phyloP scores from a whole-genome alignment of 2,797 vertebrate species.

The Clarias fuscus region DNA sequence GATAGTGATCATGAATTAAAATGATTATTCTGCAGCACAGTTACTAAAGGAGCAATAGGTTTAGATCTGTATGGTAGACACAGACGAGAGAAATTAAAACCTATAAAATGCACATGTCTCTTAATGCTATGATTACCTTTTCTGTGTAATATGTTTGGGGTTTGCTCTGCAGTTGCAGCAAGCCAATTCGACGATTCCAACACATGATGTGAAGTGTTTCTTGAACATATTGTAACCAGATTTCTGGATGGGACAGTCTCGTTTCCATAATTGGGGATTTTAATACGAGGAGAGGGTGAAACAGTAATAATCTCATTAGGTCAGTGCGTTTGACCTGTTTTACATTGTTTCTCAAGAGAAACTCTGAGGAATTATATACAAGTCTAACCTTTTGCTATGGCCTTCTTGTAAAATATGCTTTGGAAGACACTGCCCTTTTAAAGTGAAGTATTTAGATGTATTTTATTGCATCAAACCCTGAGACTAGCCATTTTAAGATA shows the following conservation, averaged over 20 bases:
- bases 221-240: slow-evolving; percentile 17
- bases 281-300: neutral
- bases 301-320: slow-evolving; percentile 19
- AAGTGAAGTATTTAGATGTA: neutral
- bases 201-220: slow-evolving; percentile 32
- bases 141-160: slow-evolving; percentile 5
- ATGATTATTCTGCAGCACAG: neutral
- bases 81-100: neutral
- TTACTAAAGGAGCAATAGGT: neutral
- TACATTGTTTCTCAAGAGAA: slow-evolving; percentile 55
- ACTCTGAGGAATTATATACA: slow-evolving; percentile 42
- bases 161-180: slow-evolving; percentile 24
- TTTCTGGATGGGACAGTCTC: slow-evolving; percentile 20
- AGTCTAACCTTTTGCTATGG: slow-evolving; percentile 43
- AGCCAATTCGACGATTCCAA: slow-evolving; percentile 35
- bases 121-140: neutral
- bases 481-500: slow-evolving; percentile 20
- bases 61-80: neutral
- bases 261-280: slow-evolving; percentile 43
- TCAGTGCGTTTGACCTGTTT: slow-evolving; percentile 35
- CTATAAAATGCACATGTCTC: neutral
- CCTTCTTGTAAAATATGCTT: slow-evolving; percentile 40
- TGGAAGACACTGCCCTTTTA: slow-evolving; percentile 9
- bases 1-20: neutral
- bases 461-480: slow-evolving; percentile 17